Base-by-base conservation (phyloP, 2,113 vertebrate genomes). In the Cichladusa arquata region DNA sequence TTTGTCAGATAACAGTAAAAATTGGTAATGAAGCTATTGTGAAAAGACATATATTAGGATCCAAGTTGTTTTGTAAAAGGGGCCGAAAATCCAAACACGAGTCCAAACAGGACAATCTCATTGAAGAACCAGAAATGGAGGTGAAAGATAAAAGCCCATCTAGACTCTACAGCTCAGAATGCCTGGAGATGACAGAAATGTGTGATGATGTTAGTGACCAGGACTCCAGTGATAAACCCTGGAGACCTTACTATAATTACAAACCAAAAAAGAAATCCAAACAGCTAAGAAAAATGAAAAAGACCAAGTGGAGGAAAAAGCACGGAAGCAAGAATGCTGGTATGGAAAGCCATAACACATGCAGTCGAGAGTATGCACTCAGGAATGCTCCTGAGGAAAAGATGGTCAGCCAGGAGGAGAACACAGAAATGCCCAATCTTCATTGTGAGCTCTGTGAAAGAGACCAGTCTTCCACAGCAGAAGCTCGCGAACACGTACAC, bases 1-100 rank as follows among this genome's bases (percentile, higher is more conserved):
- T 99, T 40, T 99, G 99, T 97, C 99, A 99, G 92, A 99, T 99
- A 94, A 99, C 99, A 29, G 99, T 99, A 66, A 99, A 99, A 98
- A 99, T 99, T 8, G 99, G 99, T 69, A 99, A 99, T 3, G 99
- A 99, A 93, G 99, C 99, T 86, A 99, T 99, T 65, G 99, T 99
- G 66, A 98, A 99, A 69, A 98, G 99, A 85, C 98, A 98, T 51
- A 99, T 99, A 93, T 98, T 99, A 40, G 99, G 99, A 45, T 99
- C 99, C 8, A 99, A 99, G 66, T 78, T 99, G 33, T 99, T 99
- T 87, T 99, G 98, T 91, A 99, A 96, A 98, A 98, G 98, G 97
- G 98, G 97, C 36, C 97, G 97, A 97, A 97, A 98, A 97, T 97
- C 96, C 96, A 98, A 97, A 89, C 96, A 97, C 0, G 96, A 97